Conservation (phyloP, 2,113 vertebrate genomes). For the western clawed frog (Xenopus tropicalis) region DNA sequence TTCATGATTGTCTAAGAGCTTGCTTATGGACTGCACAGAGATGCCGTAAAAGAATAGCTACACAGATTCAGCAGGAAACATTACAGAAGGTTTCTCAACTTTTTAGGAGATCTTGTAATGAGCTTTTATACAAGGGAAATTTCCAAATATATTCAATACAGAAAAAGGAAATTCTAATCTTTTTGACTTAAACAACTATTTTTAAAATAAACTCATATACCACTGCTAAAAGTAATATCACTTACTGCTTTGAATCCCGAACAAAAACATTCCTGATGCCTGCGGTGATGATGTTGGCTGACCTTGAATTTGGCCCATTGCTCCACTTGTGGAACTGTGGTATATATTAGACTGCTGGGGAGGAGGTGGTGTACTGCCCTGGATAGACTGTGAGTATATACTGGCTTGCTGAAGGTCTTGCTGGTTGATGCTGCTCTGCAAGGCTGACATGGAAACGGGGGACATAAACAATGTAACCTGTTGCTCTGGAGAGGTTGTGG, state of each 20-base stretch:
- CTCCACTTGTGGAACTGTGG: slow-evolving; percentile 75
- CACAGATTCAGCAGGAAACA: too few relatives aligned
- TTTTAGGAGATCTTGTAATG: too few relatives aligned
- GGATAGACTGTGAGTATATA: slow-evolving; percentile 83
- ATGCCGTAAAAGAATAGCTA: too few relatives aligned
- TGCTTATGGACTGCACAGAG: too few relatives aligned
- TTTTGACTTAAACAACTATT: too few relatives aligned
- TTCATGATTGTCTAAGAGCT: too few relatives aligned
- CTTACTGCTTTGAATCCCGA: slow-evolving; percentile 94
- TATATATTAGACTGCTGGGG: slow-evolving; percentile 84
- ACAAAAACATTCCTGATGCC: slow-evolving; percentile 88
- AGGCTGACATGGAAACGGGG: slow-evolving; percentile 81
- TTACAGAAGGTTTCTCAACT: too few relatives aligned
- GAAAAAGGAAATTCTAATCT: too few relatives aligned
- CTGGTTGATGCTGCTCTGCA: slow-evolving; percentile 80
- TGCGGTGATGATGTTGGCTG: slow-evolving; percentile 77
- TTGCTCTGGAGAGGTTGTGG: slow-evolving; percentile 73
- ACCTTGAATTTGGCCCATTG: slow-evolving; percentile 79
- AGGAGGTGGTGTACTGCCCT: slow-evolving; percentile 77
- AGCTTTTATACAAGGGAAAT: too few relatives aligned
- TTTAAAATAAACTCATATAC: too few relatives aligned
- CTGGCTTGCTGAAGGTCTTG: slow-evolving; percentile 82
- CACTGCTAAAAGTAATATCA: not conserved
- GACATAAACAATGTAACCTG: slow-evolving; percentile 89
- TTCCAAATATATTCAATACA: too few relatives aligned